Percentiles rank a stretch among this genome's conserved stretches.
Conservation (phyloP, 2,797 vertebrate species). For the Caiman crocodilus region DNA sequence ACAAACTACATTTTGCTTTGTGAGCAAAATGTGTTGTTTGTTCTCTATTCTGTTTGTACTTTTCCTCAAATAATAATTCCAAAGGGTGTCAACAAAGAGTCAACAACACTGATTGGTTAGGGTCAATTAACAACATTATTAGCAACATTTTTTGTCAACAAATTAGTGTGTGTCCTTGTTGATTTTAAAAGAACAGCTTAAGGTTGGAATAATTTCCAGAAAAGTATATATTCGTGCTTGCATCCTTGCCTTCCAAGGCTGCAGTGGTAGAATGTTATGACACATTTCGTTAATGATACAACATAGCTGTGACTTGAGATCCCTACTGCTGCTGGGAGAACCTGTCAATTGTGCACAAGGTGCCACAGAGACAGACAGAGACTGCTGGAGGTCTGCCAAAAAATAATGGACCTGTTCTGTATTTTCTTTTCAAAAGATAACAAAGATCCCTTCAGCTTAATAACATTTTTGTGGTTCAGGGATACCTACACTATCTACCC, state of each 20-base stretch:
- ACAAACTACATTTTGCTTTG: too few species aligned
- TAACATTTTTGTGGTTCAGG: not conserved
- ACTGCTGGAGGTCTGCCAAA: not conserved
- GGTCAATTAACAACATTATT: too few species aligned
- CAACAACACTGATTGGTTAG: too few species aligned
- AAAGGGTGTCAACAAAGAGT: too few species aligned
- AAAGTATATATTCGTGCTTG: not conserved
- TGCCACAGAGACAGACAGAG: not conserved
- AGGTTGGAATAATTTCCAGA: not conserved
- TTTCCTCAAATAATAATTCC: too few species aligned
- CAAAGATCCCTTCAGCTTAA: not conserved
- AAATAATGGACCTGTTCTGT: not conserved
- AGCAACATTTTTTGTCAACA: not conserved
- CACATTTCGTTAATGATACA: not conserved
- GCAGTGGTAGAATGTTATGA: accelerated
- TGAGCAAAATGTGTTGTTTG: too few species aligned
- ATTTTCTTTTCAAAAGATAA: not conserved
- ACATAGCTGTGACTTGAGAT: not conserved
- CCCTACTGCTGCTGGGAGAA: not conserved
- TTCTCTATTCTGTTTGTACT: too few species aligned
- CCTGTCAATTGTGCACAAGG: not conserved
- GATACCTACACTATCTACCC: not conserved
- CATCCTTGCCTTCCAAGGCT: not conserved
- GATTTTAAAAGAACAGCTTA: not conserved
- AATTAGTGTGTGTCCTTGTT: not conserved